Base-by-base conservation (phyloP, 2,888 invertebrate genomes). In the Diabrotica balteata region DNA sequence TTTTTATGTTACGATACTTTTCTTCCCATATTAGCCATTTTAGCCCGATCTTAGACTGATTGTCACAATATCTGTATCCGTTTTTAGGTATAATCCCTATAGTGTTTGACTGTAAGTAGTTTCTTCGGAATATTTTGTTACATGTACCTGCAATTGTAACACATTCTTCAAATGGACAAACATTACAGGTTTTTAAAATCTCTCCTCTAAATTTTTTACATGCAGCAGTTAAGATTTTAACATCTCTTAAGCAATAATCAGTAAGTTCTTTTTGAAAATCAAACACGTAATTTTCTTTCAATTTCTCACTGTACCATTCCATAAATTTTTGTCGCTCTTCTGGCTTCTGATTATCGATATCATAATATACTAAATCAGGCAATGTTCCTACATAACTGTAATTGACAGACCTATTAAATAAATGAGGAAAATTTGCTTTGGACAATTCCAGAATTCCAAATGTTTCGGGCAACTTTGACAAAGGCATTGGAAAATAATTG, bases 191-290 rank as follows among this genome's bases (percentile, higher is more conserved):
- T 8, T 64, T 54, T 2, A 79, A 44, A 43, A 80, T 67, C 5
- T 63, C 60, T 53, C 74, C 50, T 49, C 79, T 68, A 69, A 78
- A 80, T 63, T 70, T 74, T 22, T 75, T 9, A 62, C 78, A 80
- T 1, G 79, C 75, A 17, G 68, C 65, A 7, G 74, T 66, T 17
- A 80, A 64, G 63, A 80, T 80, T 9, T 73, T 72, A 0, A 80
- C 78, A 65, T 75, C 74, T 8, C 55, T 59, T 9, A 73, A 45
- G 59, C 75, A 76, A 51, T 77, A 77, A 2, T 71, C 70, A 0
- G 77, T 58, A 1, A 81, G 45, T 57, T 80, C 80, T 45, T 73
- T 66, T 60, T 73, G 32, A 64, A 80, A 75, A 68, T 78, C 65
- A 68, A 80, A 80, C 1, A 54, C 65, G 2, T 53, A 17, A 17